Conservation (phyloP, 2,113 vertebrate species). For the Trichechus manatus region DNA sequence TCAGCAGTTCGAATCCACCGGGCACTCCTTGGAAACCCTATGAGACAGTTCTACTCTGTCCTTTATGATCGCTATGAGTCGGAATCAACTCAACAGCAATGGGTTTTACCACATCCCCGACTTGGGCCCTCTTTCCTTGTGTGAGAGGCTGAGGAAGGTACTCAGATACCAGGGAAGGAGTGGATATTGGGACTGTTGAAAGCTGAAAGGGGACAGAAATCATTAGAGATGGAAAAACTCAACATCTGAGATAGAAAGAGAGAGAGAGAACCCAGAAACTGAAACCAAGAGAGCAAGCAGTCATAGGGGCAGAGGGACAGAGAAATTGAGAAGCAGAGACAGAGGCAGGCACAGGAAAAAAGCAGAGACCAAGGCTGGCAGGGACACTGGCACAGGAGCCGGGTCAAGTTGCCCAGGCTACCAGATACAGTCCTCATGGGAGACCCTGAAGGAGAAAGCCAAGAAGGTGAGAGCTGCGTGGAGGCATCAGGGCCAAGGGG, state of each 20-base stretch:
- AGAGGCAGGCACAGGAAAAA: not conserved
- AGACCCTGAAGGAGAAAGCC: not conserved
- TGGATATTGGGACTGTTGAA: not conserved
- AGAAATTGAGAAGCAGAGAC: not conserved
- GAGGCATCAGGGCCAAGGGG: not conserved
- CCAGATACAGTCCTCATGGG: constrained; percentile 7
- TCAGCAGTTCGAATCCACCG: no score
- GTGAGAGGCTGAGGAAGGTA: not conserved
- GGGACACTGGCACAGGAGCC: not conserved
- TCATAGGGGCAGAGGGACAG: not conserved
- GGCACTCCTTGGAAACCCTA: no score
- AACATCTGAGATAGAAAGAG: not conserved
- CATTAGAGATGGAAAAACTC: not conserved
- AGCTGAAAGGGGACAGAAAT: not conserved
- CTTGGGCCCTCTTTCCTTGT: not conserved
- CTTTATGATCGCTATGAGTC: no score
- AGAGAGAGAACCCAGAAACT: not conserved
- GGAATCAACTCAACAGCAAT: no score
- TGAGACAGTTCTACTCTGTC: no score
- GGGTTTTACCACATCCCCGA: not conserved
- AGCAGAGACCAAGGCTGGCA: not conserved
- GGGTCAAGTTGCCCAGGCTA: not conserved
- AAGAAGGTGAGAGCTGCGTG: not conserved
- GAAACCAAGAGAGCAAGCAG: not conserved
- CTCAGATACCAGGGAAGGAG: not conserved